Base-by-base conservation (phyloP, 2,113 vertebrate genomes). In the Promerops cafer region DNA sequence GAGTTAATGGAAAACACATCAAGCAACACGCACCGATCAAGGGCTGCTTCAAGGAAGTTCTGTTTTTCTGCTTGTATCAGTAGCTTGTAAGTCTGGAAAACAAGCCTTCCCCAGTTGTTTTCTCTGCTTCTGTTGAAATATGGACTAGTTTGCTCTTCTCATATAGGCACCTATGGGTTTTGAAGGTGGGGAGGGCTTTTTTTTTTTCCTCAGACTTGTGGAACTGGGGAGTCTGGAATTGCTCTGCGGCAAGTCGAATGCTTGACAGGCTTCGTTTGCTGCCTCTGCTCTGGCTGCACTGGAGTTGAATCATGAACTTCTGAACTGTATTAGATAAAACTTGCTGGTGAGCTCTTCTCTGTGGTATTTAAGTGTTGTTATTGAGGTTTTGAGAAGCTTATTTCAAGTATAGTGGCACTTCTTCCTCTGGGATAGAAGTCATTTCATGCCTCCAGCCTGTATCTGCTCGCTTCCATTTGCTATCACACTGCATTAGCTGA, bases 401-500 rank as follows among this genome's bases (percentile, higher is more conserved):
- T 80, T 83, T 87, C 13, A 35, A 13, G 35, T 44, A 14, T 13
- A 47, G 35, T 59, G 40, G 27, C 16, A 6, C 15, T 77, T 24
- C 26, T 45, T 61, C 10, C 8, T 56, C 31, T 77, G 17, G 15
- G 40, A 4, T 52, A 28, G 10, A 17, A 69, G 16, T 42, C 3
- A 4, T 59, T 9, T 45, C 3, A 0, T 37, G 37, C n/a, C 24
- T 61, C 14, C 77, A 42, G 40, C 18, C 30, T 63, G 6, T 30
- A 2, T 63, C 18, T 70, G 21, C 45, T 49, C 0, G 0, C 20
- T 31, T 28, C 26, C 4, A 3, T 81, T 77, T 82, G 22, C 47
- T 53, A 11, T 44, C 24, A 7, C 6, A 1, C 31, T 74, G 37
- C 2, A 1, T 47, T 59, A 45, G 26, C 20, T 35, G 88, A 84